phyloP scores from a whole-genome alignment of 1,140 invertebrate genomes.

The Helicoverpa armigera region DNA sequence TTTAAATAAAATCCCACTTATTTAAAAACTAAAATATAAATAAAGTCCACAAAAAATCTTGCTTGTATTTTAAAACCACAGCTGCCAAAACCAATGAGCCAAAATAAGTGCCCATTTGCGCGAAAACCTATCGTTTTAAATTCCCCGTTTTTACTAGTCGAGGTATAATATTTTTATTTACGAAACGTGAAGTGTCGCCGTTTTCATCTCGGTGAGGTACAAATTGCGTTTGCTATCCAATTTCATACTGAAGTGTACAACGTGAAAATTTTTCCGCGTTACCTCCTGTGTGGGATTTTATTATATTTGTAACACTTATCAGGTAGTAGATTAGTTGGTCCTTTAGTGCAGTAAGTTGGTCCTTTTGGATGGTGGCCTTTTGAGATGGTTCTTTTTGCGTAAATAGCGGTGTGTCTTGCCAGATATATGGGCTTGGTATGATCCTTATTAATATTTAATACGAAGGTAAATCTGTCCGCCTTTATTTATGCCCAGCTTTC shows the following conservation, averaged over 20 bases:
- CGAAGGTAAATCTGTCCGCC: too few species aligned
- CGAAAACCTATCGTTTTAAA: not conserved
- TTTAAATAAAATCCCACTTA: too few species aligned
- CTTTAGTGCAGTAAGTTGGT: not conserved
- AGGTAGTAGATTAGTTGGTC: constrained; percentile 21
- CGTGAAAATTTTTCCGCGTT: constrained; percentile 27
- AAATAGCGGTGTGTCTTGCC: too few species aligned
- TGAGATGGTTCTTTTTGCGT: not conserved
- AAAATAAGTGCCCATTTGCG: not conserved
- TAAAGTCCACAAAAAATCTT: too few species aligned
- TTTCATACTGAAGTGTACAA: constrained; percentile 28
- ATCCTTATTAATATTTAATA: too few species aligned
- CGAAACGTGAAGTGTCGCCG: constrained; percentile 19
- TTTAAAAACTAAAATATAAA: too few species aligned
- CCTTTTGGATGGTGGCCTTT: not conserved
- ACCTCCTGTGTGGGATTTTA: constrained; percentile 20
- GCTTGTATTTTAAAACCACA: not conserved
- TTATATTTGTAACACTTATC: constrained; percentile 39
- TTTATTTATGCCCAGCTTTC: too few species aligned
- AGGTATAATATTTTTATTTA: constrained; percentile 18
- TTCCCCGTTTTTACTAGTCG: not conserved
- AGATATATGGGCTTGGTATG: too few species aligned
- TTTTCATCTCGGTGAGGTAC: constrained; percentile 21
- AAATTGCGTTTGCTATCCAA: constrained; percentile 41
- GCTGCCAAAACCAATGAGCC: not conserved